Evolutionary conservation across 2,888 invertebrate genomes (phyloP), one percentile per base, ranked within the genome.

Genomic region (Erebia aethiops): DNA sequence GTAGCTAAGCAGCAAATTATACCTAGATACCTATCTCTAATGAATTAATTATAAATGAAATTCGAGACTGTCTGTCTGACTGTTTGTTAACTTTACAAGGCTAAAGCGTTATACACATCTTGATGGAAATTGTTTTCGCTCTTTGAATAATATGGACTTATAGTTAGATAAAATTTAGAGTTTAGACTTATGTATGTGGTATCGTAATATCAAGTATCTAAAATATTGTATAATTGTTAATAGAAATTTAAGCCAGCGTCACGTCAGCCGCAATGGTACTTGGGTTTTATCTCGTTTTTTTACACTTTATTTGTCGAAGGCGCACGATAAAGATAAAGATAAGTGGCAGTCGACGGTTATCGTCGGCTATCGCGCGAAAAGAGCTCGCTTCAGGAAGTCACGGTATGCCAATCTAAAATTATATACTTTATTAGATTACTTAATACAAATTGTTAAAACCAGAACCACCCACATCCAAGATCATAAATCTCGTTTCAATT

Each of bases 281-380:
- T 85, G 77, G 81, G 79, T 80, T 86, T 91, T 90, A 92, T 91
- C 91, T 90, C 87, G 86, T 88, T 91, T 91, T n/a, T 89, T 91
- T 90, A 88, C 86, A 90, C 82, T 89, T 90, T 92, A 91, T 91
- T 92, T 92, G 91, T 87, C 86, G 87, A 92, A 91, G 91, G 91
- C 88, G 89, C 87, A 86, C 90, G 91, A 91, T 91, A 90, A 89
- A 86, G 89, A 86, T 89, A 88, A 84, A 87, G 90, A 89, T 91
- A 91, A 90, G 90, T 89, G 87, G 87, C 82, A 85, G 87, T 84
- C 85, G 85, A 86, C 86, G 86, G 79, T 89, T 90, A 90, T 91
- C 89, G 86, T 84, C 72, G 79, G 80, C 83, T 89, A 86, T 89
- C 86, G 89, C 84, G 86, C 88, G 82, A 87, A 90, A 86, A 87